Evolutionary conservation across 2,888 invertebrate species (phyloP).

Genomic region (Capitulum mitella): DNA sequence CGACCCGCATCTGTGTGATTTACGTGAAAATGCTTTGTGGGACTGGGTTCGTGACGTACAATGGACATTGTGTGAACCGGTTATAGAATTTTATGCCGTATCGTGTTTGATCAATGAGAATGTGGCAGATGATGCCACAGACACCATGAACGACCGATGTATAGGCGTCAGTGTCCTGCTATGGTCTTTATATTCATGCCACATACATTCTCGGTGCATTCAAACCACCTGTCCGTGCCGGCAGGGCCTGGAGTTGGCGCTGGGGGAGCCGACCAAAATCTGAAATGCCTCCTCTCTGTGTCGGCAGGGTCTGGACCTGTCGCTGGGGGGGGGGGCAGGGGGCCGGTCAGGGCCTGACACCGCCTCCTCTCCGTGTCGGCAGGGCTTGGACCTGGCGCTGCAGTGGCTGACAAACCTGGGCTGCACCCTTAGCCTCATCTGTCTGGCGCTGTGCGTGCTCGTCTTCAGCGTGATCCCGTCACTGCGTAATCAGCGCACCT

Average conservation of each 20-base stretch:
- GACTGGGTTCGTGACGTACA: too few species aligned
- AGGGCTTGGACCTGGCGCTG: conserved; percentile 35
- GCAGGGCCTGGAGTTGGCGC: background rate
- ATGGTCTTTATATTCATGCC: too few species aligned
- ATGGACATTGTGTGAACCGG: too few species aligned
- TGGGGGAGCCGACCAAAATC: background rate
- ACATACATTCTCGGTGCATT: too few species aligned
- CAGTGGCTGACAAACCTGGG: conserved; percentile 43
- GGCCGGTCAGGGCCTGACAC: background rate
- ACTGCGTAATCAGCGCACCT: conserved; percentile 53
- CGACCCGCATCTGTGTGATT: too few species aligned
- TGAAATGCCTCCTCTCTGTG: background rate
- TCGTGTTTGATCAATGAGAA: too few species aligned
- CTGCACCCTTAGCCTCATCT: conserved; percentile 43
- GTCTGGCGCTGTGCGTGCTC: conserved; percentile 42
- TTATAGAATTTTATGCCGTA: too few species aligned
- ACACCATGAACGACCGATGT: too few species aligned
- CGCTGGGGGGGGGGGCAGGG: background rate
- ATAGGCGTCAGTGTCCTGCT: too few species aligned
- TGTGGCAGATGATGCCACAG: too few species aligned
- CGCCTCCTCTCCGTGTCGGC: background rate
- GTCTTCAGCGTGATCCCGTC: conserved; percentile 41
- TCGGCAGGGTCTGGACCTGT: background rate
- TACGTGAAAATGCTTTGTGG: too few species aligned
- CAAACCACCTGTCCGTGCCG: too few species aligned